Conservation (phyloP, 2,797 vertebrate species). For the Esox masquinongy region DNA sequence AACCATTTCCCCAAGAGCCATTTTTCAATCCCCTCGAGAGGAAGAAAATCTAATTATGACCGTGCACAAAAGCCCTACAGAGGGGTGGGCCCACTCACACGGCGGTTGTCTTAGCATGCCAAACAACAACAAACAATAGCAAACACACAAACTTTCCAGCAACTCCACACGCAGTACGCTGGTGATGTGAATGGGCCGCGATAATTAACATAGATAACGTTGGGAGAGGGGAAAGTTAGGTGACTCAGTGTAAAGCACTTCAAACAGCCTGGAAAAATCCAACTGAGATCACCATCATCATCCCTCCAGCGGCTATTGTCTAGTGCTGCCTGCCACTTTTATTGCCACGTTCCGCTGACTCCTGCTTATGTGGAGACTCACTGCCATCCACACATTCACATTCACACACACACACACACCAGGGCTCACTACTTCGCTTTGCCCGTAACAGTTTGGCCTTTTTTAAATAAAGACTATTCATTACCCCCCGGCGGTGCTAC, state of each 20-base stretch:
- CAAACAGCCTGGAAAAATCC: slow-evolving; percentile 72
- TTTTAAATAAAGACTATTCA: slow-evolving; percentile 74
- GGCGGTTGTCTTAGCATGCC: not conserved
- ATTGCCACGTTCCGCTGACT: slow-evolving; percentile 67
- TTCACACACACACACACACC: slow-evolving; percentile 28
- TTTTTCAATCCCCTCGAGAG: slow-evolving; percentile 31
- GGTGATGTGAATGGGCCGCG: slow-evolving; percentile 56
- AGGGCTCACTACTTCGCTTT: slow-evolving; percentile 28
- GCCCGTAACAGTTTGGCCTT: slow-evolving; percentile 34
- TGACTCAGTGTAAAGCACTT: slow-evolving; percentile 44
- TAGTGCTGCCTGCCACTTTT: slow-evolving; percentile 42
- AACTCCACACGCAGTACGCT: slow-evolving; percentile 36
- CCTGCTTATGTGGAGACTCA: slow-evolving; percentile 58
- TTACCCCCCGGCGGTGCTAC: slow-evolving; percentile 48
- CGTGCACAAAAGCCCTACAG: slow-evolving; percentile 1
- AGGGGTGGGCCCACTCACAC: not conserved
- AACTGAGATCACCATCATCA: slow-evolving; percentile 50
- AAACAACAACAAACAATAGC: not conserved
- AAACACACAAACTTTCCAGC: slow-evolving; percentile 14
- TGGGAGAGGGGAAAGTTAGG: not conserved
- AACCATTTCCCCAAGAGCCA: slow-evolving; percentile 57
- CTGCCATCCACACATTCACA: slow-evolving; percentile 55
- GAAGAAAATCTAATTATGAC: slow-evolving; percentile 63
- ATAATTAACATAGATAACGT: slow-evolving; percentile 69
- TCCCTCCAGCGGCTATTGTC: not conserved